Conservation (phyloP, 2,888 invertebrate genomes). For the Eurois occulta region DNA sequence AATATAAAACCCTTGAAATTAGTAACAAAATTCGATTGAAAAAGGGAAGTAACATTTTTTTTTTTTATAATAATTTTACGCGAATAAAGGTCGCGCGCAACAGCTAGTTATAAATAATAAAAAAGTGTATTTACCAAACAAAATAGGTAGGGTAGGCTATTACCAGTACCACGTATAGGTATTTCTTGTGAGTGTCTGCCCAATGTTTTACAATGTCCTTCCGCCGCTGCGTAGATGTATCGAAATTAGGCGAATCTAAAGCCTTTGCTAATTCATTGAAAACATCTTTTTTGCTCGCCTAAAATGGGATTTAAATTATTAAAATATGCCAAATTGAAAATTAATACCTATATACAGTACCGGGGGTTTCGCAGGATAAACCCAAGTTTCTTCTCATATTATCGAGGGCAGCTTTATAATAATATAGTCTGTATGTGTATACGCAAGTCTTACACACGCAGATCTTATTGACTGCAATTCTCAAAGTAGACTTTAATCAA, state of each 20-base stretch:
- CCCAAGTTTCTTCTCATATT: neutral
- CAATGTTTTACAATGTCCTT: slow-evolving; percentile 75
- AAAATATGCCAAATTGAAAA: neutral
- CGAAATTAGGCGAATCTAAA: slow-evolving; percentile 80
- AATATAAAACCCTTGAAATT: too few species aligned
- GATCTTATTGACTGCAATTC: neutral
- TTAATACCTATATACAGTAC: neutral
- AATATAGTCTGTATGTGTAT: neutral
- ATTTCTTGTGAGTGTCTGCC: slow-evolving; percentile 75
- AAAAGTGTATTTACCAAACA: slow-evolving; percentile 75
- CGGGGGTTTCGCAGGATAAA: neutral
- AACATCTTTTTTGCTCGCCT: slow-evolving; percentile 75
- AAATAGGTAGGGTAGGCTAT: slow-evolving; percentile 76
- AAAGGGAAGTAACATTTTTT: too few species aligned
- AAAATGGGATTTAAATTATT: slow-evolving; percentile 25
- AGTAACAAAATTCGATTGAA: too few species aligned
- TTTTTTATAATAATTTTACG: too few species aligned
- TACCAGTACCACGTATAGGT: slow-evolving; percentile 73
- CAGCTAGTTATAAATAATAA: neutral
- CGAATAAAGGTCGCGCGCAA: too few species aligned
- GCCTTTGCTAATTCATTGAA: slow-evolving; percentile 78
- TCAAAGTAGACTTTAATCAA: neutral
- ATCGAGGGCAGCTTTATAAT: neutral
- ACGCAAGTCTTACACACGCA: neutral
- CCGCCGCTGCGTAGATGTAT: slow-evolving; percentile 75